These are phyloP conservation scores for Cichladusa arquata DNA, from an alignment of 2,113 vertebrate genomes.

Conservation along the genomic window DNA sequence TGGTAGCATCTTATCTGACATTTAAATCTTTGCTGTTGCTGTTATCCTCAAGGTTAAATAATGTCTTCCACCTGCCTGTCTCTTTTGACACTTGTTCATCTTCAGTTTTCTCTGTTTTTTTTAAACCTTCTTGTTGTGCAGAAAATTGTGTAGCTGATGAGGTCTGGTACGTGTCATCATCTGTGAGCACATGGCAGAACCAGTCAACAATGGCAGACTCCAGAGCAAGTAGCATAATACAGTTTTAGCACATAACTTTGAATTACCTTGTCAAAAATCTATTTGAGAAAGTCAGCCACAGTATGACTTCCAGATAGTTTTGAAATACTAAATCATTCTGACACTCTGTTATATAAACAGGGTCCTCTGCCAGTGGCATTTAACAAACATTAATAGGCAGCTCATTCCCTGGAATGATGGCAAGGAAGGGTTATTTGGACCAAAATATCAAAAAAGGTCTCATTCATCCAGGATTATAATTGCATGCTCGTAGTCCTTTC, in stretches of 20 bases:
- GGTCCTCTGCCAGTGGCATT: neutral
- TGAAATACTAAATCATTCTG: constrained; percentile 28
- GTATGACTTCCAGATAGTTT: constrained; percentile 7
- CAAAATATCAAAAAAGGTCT: neutral
- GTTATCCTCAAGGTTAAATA: neutral
- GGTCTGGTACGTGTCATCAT: neutral
- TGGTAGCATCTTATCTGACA: neutral
- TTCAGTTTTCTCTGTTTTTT: neutral
- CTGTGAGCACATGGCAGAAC: neutral
- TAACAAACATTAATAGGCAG: neutral
- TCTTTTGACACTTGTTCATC: neutral
- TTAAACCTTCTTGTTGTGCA: neutral
- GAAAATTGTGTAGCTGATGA: neutral
- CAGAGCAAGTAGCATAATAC: neutral
- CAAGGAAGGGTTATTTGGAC: neutral
- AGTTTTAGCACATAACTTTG: constrained; percentile 7
- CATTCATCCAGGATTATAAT: neutral
- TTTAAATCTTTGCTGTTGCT: neutral
- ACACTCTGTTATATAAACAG: neutral
- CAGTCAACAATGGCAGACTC: neutral
- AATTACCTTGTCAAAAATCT: constrained; percentile 32
- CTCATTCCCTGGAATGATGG: neutral
- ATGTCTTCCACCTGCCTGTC: neutral
- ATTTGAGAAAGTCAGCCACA: constrained; percentile 7
- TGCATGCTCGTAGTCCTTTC: neutral